These are phyloP conservation scores for Tauraco erythrolophus DNA, from an alignment of 2,113 vertebrate genomes.

Conservation along the genomic window DNA sequence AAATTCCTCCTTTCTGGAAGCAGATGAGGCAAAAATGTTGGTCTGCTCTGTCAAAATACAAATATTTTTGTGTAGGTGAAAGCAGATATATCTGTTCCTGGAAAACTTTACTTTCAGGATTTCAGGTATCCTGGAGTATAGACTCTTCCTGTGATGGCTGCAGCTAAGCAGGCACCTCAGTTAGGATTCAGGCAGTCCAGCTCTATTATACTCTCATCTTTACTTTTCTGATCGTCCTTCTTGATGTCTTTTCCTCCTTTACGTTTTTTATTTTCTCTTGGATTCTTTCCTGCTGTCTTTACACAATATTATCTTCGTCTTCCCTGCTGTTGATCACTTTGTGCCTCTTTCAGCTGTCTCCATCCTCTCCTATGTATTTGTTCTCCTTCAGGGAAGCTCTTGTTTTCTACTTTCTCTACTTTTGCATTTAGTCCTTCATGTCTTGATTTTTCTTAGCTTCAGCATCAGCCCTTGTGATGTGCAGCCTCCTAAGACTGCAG, in stretches of 20 bases:
- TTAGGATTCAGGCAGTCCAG: not conserved
- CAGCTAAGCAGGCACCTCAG: not conserved
- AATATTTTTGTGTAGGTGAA: not conserved
- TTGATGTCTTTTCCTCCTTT: not conserved
- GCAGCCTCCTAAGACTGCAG: not conserved
- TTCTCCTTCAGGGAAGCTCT: not conserved
- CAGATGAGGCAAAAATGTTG: not conserved
- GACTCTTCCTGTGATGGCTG: not conserved
- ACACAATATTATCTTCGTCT: not conserved
- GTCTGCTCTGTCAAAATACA: not conserved
- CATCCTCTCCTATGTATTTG: accelerated
- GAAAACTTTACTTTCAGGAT: not conserved
- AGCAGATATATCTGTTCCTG: not conserved
- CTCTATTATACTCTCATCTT: not conserved
- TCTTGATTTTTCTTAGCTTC: not conserved
- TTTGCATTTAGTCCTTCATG: not conserved
- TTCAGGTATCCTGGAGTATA: not conserved
- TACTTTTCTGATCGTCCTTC: not conserved
- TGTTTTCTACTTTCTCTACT: not conserved
- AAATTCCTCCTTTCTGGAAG: not conserved
- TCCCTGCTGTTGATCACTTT: not conserved
- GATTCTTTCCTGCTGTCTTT: not conserved
- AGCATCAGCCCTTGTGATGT: not conserved
- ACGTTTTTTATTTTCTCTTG: too few species aligned
- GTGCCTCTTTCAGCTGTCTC: not conserved